These are phyloP conservation scores for Ceratothoa steindachneri DNA, from an alignment of 2,888 invertebrate genomes.

Conservation along the genomic window DNA sequence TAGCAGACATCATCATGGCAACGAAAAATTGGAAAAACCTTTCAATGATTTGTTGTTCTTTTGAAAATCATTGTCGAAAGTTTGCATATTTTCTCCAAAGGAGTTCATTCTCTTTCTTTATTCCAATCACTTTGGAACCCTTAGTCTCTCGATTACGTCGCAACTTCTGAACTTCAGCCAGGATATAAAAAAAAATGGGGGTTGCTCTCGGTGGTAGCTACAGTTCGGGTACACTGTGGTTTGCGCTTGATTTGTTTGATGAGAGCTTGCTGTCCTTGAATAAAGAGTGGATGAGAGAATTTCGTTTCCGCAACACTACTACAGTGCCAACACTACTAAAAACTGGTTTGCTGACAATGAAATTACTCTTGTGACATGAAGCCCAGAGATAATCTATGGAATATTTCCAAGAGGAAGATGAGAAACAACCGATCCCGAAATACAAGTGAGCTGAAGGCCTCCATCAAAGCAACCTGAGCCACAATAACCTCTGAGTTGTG, in stretches of 20 bases:
- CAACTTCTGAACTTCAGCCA: conserved; percentile 80
- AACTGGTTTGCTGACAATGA: no score
- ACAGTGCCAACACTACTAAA: no score
- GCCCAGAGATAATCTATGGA: no score
- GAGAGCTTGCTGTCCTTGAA: conserved; percentile 75
- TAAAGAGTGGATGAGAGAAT: conserved; percentile 90
- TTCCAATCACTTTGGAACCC: conserved; percentile 68
- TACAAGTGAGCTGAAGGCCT: no score
- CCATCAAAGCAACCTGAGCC: no score
- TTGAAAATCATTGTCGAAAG: conserved; percentile 83
- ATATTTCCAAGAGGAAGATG: no score
- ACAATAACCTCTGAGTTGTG: no score
- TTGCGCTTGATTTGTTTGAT: conserved; percentile 86
- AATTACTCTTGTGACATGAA: no score
- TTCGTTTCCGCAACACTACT: no score
- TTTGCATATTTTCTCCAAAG: conserved; percentile 91
- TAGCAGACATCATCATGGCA: conserved; percentile 61
- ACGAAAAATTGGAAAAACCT: conserved; percentile 86
- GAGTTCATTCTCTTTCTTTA: conserved; percentile 92
- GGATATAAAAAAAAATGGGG: conserved; percentile 56
- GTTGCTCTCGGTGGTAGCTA: conserved; percentile 23
- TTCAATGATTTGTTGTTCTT: conserved; percentile 93
- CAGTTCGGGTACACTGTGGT: conserved; percentile 6
- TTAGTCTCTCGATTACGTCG: conserved; percentile 79
- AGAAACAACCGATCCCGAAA: no score